Base-by-base conservation (phyloP, 2,797 vertebrate genomes). In the Scleropages formosus region DNA sequence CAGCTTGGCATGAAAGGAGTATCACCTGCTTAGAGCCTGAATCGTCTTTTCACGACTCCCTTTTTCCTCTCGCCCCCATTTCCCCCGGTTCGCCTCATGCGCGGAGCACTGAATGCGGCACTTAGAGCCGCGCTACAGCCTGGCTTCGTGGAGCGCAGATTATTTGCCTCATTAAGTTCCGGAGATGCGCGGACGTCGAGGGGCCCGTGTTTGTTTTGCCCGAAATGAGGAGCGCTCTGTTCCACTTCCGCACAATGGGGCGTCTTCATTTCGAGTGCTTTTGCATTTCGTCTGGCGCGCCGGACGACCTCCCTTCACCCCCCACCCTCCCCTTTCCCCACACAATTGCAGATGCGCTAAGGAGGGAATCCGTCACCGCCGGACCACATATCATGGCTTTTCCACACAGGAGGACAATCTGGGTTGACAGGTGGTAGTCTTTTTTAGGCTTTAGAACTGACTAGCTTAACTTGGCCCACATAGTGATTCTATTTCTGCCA, bases 191-290 rank as follows among this genome's bases (percentile, higher is more conserved):
- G 81, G 77, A 80, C 73, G 74, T 73, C 77, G 79, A 72, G 56
- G 20, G 79, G 77, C 77, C 75, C 71, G 62, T 78, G 75, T 79
- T 78, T 72, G 77, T 80, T 83, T 79, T 78, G 75, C 80, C 62
- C 75, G 72, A 72, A 49, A 78, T 80, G 62, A 56, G 76, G 63
- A 47, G 76, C 78, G 73, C 69, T 78, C 74, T 77, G 65, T 76
- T 74, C 75, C 73, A 49, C 58, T 75, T 27, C 24, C 18, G 56
- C 16, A 27, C 27, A 72, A 39, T 24, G 39, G 70, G 24, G 58
- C 31, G 31, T 20, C 56, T 39, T 76, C 61, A 63, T 70, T 64
- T 64, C 59, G 7, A 39, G 62, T 16, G 6, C 15, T 51, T 27
- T 44, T n/a, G 63, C 65, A 20, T 64, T 76, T 63, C 77, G 8